phyloP scores from a whole-genome alignment of 23 tunicate species.

The Ascidia mentula region DNA sequence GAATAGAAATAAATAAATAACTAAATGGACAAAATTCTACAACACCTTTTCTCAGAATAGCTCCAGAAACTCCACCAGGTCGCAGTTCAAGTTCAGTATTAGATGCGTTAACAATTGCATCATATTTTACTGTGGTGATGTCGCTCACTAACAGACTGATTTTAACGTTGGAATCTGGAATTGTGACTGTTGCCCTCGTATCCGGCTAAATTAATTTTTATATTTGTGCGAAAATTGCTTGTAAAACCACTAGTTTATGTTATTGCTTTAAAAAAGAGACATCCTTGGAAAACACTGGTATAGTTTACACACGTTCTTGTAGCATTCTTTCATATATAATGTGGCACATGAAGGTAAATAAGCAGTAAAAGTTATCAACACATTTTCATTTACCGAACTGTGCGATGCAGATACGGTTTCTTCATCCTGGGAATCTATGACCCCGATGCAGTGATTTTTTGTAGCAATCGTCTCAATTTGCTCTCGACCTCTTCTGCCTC shows the following conservation, averaged over 20 bases:
- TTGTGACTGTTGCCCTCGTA: not conserved
- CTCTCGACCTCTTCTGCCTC: not conserved
- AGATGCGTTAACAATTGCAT: slow-evolving; percentile 65
- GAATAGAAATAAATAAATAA: no score
- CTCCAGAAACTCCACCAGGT: slow-evolving; percentile 57
- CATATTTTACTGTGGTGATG: slow-evolving; percentile 46
- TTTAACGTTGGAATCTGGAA: slow-evolving; percentile 16
- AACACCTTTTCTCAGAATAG: slow-evolving; percentile 26
- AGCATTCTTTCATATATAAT: not conserved
- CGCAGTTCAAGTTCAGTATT: slow-evolving; percentile 39
- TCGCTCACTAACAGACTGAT: slow-evolving; percentile 36
- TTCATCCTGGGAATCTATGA: not conserved
- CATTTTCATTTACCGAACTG: not conserved
- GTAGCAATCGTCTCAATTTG: not conserved
- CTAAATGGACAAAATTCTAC: no score
- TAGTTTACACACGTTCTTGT: not conserved
- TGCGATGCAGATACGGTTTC: not conserved
- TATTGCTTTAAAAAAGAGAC: no score
- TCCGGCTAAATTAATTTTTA: no score
- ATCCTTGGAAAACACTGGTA: not conserved
- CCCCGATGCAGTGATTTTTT: not conserved
- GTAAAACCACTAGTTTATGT: no score
- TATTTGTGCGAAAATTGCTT: no score
- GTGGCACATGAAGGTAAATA: no score
- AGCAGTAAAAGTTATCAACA: no score